These are phyloP conservation scores for Meteorus sp. DNA, from an alignment of 1,140 invertebrate species.

Conservation along the genomic window DNA sequence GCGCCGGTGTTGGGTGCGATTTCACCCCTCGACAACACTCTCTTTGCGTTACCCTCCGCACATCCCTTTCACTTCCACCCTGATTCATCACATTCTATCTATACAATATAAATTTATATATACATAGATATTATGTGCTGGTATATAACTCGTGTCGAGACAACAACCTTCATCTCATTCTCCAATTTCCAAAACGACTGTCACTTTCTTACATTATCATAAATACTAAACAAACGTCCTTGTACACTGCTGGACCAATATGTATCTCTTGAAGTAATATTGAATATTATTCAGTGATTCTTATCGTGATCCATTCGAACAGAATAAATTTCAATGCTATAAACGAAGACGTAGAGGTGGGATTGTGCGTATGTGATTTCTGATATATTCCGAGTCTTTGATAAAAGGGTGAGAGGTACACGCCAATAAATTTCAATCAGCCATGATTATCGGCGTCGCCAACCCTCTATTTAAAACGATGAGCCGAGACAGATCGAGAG, in stretches of 20 bases:
- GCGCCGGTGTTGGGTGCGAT: slow-evolving; percentile 1
- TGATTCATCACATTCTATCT: no score
- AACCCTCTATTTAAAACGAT: slow-evolving; percentile 7
- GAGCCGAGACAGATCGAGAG: slow-evolving; percentile 7
- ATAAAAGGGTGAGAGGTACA: not conserved
- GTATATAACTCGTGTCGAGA: not conserved
- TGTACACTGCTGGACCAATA: no score
- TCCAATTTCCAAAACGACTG: slow-evolving; percentile 8
- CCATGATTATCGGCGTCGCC: slow-evolving; percentile 9
- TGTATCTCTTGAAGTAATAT: no score
- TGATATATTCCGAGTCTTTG: no score
- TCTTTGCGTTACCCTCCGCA: not conserved
- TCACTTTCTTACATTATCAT: slow-evolving; percentile 16
- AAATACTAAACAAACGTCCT: not conserved
- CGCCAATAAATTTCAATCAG: slow-evolving; percentile 19
- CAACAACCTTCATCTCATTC: slow-evolving; percentile 11
- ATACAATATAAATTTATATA: no score
- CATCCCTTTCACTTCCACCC: no score
- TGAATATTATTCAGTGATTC: no score
- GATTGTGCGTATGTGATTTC: not conserved
- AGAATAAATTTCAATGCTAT: no score
- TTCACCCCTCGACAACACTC: not conserved
- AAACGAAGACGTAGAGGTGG: no score
- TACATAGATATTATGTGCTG: no score
- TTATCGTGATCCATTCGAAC: no score